A percentile compares a stretch with the other conserved stretches of the same genome.
Evolutionary conservation across 2,113 vertebrate genomes (phyloP).

Genomic region (Saccopteryx bilineata): DNA sequence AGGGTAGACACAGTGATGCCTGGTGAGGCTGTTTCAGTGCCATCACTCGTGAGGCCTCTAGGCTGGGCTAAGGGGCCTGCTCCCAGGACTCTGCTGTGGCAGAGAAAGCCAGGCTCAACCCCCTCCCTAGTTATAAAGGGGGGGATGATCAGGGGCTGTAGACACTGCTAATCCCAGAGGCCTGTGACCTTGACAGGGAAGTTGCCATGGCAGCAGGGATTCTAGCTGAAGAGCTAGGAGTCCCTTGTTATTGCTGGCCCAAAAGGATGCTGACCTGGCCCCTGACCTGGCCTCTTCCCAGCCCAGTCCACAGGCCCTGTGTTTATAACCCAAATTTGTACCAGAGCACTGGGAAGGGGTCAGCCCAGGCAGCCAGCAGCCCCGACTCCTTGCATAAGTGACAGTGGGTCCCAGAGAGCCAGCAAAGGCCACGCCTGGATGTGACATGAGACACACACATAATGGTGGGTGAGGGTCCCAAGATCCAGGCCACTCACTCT

Average conservation of each 20-base stretch:
- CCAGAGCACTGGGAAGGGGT: neutral
- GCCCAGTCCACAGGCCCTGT: too few relatives aligned
- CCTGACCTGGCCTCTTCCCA: neutral
- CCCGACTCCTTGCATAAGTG: accelerated
- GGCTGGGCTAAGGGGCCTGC: neutral
- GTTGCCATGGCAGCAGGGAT: too few relatives aligned
- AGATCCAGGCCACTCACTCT: too few relatives aligned
- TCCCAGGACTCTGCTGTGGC: too few relatives aligned
- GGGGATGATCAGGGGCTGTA: neutral
- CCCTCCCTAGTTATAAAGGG: neutral
- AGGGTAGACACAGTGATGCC: neutral
- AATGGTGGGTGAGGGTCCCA: too few relatives aligned
- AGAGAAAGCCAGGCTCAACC: accelerated
- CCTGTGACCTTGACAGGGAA: neutral
- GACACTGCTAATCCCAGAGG: too few relatives aligned
- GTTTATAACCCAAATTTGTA: neutral
- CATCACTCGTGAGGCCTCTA: neutral
- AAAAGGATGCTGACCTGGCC: too few relatives aligned
- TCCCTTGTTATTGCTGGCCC: too few relatives aligned
- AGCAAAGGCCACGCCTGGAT: neutral
- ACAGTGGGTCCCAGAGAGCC: neutral
- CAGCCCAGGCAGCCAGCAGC: neutral
- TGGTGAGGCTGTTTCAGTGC: neutral
- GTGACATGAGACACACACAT: accelerated
- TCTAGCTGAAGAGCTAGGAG: too few relatives aligned